Base-by-base conservation (phyloP, 2,797 vertebrate genomes). In the Austrolebias charrua region DNA sequence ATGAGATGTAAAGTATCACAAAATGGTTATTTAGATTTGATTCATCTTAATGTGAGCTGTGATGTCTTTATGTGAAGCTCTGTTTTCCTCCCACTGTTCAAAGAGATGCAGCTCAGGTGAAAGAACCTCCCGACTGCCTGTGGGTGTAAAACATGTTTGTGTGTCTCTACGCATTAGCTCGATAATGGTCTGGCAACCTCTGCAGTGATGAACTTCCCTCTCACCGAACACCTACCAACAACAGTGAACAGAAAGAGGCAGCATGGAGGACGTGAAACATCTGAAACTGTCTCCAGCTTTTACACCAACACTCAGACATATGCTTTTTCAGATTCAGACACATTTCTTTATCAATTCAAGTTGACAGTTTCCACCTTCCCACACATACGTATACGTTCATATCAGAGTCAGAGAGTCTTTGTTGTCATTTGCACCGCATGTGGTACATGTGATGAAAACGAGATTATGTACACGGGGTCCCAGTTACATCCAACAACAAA, bases 81-180 rank as follows among this genome's bases (percentile, higher is more conserved):
- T 42, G 20, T 19, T 64, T 66, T 72, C 67, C 55, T 64, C 62
- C 63, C 71, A 73, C 69, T 66, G 7, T 44, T 18, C 28, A 50
- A 47, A 75, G 38, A 57, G 61, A 54, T 24, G 45, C 52, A 55
- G 64, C 76, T 78, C 69, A 73, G 69, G 54, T 60, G 60, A 75
- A 69, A 63, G 8, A 69, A 66, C 50, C 28, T 60, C 62, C 19
- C 47, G 71, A 71, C 54, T 65, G 61, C 69, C 53, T 56, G 60
- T 57, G 63, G 69, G 61, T 60, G 66, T 11, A 40, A 40, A 66
- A 50, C 54, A 64, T 46, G 43, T 48, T 54, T 69, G 60, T 42
- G 43, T 66, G 74, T 66, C 67, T 31, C 60, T 68, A 55, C 55
- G 49, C 45, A 66, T 80, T 63, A 69, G 60, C 56, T 66, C 7